Base-by-base conservation (phyloP, 2,797 vertebrate genomes). In the Ceyx erithaca region DNA sequence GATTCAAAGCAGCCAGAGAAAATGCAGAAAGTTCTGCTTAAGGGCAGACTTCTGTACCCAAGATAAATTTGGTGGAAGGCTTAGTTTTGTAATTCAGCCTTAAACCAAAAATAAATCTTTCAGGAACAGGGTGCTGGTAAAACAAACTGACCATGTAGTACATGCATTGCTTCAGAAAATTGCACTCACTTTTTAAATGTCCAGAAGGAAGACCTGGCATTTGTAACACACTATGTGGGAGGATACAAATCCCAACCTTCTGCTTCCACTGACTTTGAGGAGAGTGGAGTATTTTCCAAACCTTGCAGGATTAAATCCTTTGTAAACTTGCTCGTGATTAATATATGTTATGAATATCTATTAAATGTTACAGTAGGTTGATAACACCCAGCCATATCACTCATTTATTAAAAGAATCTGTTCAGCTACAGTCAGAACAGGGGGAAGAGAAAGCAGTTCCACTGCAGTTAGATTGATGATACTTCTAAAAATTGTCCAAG, bases 331-430 rank as follows among this genome's bases (percentile, higher is more conserved):
- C 88, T 66, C 30, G 20, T 94, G 90, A 97, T 96, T 92, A 97
- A 96, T 95, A 68, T 70, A 46, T 90, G 88, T 81, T 97, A 94
- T 96, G 95, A 96, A 95, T 93, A 96, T 92, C 93, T 89, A 91
- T 92, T 96, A 96, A 97, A 92, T 93, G 87, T 96, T 96, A 97
- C 89, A 71, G 82, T 68, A 92, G 85, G 85, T 93, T 97, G 95
- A 95, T 97, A 96, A 96, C 94, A 96, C 72, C 55, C 75, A 94
- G 82, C 78, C 77, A 59, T 91, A 95, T 82, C 91, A 69, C 80
- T 96, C 87, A 82, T 96, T 96, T 97, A 91, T 97, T 97, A 94
- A 92, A 96, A 96, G 94, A 90, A 96, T 81, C 83, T 92, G 75
- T 85, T 95, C 92, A 92, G 93, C 85, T 90, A 95, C 66, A 83